These are phyloP conservation scores for Heterodera filipjevi DNA, from an alignment of 2,888 invertebrate species.

Conservation along the genomic window DNA sequence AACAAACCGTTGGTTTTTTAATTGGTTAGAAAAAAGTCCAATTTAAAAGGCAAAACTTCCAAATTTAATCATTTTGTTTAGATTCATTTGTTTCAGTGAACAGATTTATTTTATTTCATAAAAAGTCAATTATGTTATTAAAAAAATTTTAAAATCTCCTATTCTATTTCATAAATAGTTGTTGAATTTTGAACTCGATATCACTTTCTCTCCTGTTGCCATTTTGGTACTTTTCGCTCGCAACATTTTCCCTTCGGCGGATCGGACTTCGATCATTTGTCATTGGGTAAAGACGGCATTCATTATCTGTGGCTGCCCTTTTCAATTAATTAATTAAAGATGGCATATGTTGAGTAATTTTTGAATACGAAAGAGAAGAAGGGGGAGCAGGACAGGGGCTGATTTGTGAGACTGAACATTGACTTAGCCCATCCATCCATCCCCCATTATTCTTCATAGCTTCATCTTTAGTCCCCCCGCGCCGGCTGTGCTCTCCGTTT, in stretches of 20 bases:
- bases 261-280: not conserved
- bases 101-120: too few species aligned
- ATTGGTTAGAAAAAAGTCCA: not conserved
- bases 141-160: too few species aligned
- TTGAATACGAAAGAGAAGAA: not conserved
- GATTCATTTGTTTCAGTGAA: too few species aligned
- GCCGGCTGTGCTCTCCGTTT: not conserved
- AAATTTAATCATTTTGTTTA: not conserved
- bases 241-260: not conserved
- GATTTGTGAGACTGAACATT: not conserved
- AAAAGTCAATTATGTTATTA: too few species aligned
- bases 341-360: not conserved
- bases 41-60: too few species aligned
- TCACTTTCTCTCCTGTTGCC: not conserved
- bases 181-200: not conserved
- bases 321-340: not conserved
- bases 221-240: not conserved
- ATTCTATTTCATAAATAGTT: too few species aligned
- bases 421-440: not conserved
- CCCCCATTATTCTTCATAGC: constrained; percentile 8
- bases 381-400: not conserved
- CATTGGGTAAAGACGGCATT: not conserved
- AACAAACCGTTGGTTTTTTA: not conserved
- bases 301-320: too few species aligned
- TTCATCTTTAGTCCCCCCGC: not conserved